Base-by-base conservation (phyloP, 2,113 vertebrate species). In the Tor tambroides region DNA sequence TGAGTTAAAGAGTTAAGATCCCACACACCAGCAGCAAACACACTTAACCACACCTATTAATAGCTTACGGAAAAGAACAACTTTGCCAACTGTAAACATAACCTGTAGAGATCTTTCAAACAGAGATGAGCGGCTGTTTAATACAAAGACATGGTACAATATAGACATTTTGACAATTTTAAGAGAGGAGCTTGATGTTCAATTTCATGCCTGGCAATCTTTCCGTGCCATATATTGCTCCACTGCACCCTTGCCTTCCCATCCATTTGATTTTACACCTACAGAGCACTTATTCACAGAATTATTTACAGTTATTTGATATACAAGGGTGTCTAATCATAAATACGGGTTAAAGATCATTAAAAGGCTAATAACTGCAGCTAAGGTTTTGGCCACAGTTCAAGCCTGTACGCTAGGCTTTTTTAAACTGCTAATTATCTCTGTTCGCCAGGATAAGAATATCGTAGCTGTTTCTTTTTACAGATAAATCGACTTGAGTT, bases 11-110 rank as follows among this genome's bases (percentile, higher is more conserved):
- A 74, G 79, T 79, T 79, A 10, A 35, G 5, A 79, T 9, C 19
- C 30, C 21, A 56, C 71, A 84, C 72, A 4, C 51, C 32, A 59
- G 56, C 46, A 19, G 71, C 78, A 79, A 9, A 32, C 61, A 72
- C 51, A 30, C 80, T 30, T 41, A 81, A 80, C 83, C 83, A 21
- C 87, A 85, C 17, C 87, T 88, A 88, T 85, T 88, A 85, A 85
- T 85, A 88, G 83, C 79, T 26, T 30, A 61, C 59, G 76, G 77
- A 79, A 81, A 79, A 63, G 84, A 88, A 71, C 65, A 46, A 15
- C 67, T 49, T n/a, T 84, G 3, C 19, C 43, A 43, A 35, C 43
- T 69, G 41, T 82, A 49, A 82, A 28, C 17, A 46, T 67, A 65
- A 82, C 80, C 76, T 26, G 28, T 49, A 46, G 43, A 8, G 28